A percentile compares a stretch with the other conserved stretches of the same genome.
These are phyloP conservation scores for Alligator mississippiensis DNA, from an alignment of 2,113 vertebrate species.

Conservation along the genomic window DNA sequence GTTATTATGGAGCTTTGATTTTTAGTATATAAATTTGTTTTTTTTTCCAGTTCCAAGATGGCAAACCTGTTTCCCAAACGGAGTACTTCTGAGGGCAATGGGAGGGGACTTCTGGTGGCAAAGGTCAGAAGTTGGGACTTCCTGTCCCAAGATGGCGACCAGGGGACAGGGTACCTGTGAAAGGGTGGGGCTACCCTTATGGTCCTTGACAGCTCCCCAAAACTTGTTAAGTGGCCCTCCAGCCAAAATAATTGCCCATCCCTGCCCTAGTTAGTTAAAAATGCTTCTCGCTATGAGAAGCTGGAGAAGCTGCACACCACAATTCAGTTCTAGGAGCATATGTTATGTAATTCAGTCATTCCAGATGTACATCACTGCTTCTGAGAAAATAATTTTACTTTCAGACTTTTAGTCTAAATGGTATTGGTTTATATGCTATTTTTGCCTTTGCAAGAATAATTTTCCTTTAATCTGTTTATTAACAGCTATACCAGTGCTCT, in stretches of 20 bases:
- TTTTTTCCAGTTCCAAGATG: too few relatives aligned
- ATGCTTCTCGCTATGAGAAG: not conserved
- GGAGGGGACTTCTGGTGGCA: too few relatives aligned
- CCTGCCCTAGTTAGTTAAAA: not conserved
- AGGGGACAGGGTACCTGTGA: too few relatives aligned
- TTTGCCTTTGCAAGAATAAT: not conserved
- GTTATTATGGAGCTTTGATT: too few relatives aligned
- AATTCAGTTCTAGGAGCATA: not conserved
- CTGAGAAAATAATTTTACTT: not conserved
- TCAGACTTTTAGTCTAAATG: not conserved
- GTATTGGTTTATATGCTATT: not conserved
- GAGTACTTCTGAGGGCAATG: too few relatives aligned
- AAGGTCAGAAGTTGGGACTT: too few relatives aligned
- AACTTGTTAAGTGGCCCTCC: too few relatives aligned
- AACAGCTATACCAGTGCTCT: not conserved
- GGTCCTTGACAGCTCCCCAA: too few relatives aligned
- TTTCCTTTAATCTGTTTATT: slow-evolving; percentile 32
- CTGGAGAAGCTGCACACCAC: not conserved
- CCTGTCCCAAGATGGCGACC: too few relatives aligned
- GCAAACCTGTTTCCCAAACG: too few relatives aligned
- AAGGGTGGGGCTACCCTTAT: too few relatives aligned
- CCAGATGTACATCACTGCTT: not conserved
- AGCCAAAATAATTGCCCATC: not conserved
- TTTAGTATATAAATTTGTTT: too few relatives aligned
- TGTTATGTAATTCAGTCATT: not conserved